Base-by-base conservation (phyloP, 2,797 vertebrate genomes). In the Threskiornis aethiopicus region DNA sequence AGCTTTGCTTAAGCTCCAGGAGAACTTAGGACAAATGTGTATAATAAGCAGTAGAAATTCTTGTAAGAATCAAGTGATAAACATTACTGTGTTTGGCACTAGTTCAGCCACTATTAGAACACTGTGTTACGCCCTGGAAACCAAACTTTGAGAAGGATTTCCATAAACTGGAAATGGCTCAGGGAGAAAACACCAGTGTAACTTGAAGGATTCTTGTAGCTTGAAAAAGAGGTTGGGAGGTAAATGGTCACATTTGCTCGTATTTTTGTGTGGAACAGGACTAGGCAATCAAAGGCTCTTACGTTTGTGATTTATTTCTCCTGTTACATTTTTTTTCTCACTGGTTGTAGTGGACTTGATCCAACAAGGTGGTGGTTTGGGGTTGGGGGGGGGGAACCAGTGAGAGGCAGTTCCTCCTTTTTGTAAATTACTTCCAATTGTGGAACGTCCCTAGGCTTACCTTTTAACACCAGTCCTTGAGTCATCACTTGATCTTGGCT, bases 51-150 rank as follows among this genome's bases (percentile, higher is more conserved):
- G 58, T 33, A 55, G 47, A 64, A 79, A 75, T 54, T 79, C 37
- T 54, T 76, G 14, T 26, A 59, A 67, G 70, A 78, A 73, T 10
- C 17, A 77, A 61, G 49, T 26, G 51, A 61, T 59, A 89, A 90
- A 83, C 33, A 21, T 57, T 51, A 44, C 69, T 57, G 44, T 64
- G 41, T 69, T 67, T 79, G 44, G 51, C 72, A 62, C 31, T 61
- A 57, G 31, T 81, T 72, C 42, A 70, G 51, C n/a, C 22, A 8
- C 65, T 70, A 5, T 31, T 87, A n/a, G 46, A 89, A 73, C 78
- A 59, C 41, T 15, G 6, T 37, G 69, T 67, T 51, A 58, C 0
- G 0, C 8, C 3, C 49, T 51, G 66, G 44, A 54, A 81, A 46
- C 49, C 44, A 82, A 17, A 67, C 44, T 58, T 42, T 21, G 35